These are phyloP conservation scores for Scrobipalpa costella DNA, from an alignment of 2,888 invertebrate species.

Conservation along the genomic window DNA sequence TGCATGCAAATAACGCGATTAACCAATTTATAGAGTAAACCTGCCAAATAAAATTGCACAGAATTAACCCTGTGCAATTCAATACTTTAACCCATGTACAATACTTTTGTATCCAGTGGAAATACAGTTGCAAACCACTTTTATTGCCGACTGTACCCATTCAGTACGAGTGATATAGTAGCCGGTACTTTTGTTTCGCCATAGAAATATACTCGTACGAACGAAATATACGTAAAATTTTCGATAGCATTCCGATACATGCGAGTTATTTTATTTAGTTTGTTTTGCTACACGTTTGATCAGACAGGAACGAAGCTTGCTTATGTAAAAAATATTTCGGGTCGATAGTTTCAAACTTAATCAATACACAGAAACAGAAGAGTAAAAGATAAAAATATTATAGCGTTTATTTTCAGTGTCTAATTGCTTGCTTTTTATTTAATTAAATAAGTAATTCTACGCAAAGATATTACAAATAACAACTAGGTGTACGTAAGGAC, in stretches of 20 bases:
- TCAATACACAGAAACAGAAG: no score
- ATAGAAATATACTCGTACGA: slow-evolving; percentile 3
- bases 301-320: no score
- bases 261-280: not conserved
- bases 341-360: no score
- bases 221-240: not conserved
- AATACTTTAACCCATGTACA: slow-evolving; percentile 3
- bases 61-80: slow-evolving; percentile 12
- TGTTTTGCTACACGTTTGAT: not conserved
- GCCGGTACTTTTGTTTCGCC: not conserved
- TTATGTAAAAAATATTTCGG: no score
- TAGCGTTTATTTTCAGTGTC: no score
- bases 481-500: no score
- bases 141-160: slow-evolving; percentile 19
- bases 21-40: slow-evolving; percentile 7
- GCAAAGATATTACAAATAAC: no score
- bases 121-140: slow-evolving; percentile 17
- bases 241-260: not conserved
- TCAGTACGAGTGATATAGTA: slow-evolving; percentile 6
- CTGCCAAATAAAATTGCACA: slow-evolving; percentile 12
- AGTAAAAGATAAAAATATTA: no score
- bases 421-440: no score
- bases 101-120: slow-evolving; percentile 20
- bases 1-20: not conserved
- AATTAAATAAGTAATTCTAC: no score